Evolutionary conservation across 2,113 vertebrate species (phyloP), one percentile per base, ranked within the genome.

Genomic region (Phocoena phocoena): DNA sequence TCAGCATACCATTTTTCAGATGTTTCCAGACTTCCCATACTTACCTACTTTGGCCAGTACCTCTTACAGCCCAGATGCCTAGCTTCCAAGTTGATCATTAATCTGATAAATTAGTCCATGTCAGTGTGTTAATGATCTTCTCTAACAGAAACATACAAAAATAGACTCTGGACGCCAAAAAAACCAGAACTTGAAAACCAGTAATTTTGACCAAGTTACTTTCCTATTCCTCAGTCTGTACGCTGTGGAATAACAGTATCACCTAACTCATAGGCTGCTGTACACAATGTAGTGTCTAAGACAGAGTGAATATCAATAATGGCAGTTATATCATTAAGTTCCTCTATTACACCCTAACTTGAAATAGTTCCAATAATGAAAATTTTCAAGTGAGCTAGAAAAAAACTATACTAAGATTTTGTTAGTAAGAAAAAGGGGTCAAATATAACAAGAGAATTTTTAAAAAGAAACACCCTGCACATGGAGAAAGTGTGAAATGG

Each of bases 111-210:
- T 77, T 65, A 89, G 38, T 89, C 62, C 47, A 53, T 15, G 65
- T 79, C 67, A 84, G n/a, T 74, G 28, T 36, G 60, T 44, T 74
- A 95, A 91, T 50, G 38, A 67, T 25, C 36, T 88, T 81, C 60
- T 47, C 82, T 88, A 71, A 80, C 2, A 96, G 87, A 26, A 81
- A 92, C 26, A 8, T 67, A 63, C 18, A 90, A 96, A 96, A 96
- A 81, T 31, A 60, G 44, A 26, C 23, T 85, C 44, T 55, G 31
- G 25, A 44, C 2, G n/a, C 23, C 74, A 85, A 96, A 70, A 2
- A 21, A 8, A 55, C 0, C 17, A 53, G n/a, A n/a, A 88, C 53
- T 79, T 73, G 41, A 92, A 93, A 38, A 70, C 70, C 15, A 84
- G 47, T 88, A 17, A 60, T 93, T 92, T 55, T 86, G 71, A 94